Evolutionary conservation across 2,888 invertebrate genomes (phyloP), one percentile per base, ranked within the genome.

Genomic region (Amphipoea lucens): DNA sequence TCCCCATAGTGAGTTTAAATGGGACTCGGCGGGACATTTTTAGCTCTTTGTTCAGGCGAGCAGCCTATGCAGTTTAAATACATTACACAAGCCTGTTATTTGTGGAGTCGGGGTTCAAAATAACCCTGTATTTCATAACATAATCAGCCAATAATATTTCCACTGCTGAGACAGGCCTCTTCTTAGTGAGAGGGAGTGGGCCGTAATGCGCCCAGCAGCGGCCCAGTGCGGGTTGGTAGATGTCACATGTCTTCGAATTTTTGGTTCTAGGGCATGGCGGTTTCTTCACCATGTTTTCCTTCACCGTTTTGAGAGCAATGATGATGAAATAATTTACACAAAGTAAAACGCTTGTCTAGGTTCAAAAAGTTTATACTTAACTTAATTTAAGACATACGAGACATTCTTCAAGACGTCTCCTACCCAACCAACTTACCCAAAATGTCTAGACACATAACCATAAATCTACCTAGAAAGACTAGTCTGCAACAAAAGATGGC

Each of bases 1-100:
- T 85, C 23, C 51, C 60, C 63, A 17, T 66, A 66, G 62, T 68
- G n/a, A 42, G 40, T 76, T 84, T 76, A 42, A 79, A 76, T 79
- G 48, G 36, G 12, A 20, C 62, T 67, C 29, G 23, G 1, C 17
- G 9, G 9, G 11, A 4, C 23, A 48, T 62, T 74, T 36, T 65
- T 72, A 42, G 14, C 14, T 72, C 68, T 17, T 65, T 69, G n/a
- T 73, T 82, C 36, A 82, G 11, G 40, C n/a, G 20, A 9, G 12
- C 5, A 57, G 20, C 2, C 14, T 57, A 36, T 51, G 20, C n/a
- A 71, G 40, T 60, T 40, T 17, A 29, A 67, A 60, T 63, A 29
- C 17, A 57, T 74, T 51, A 70, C 0, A 36, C 12, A 29, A 68
- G 14, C 14, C 57, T 57, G 2, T 57, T 11, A 36, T 42, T 67